Percentiles rank a stretch among this genome's conserved stretches.
These are phyloP conservation scores for Linepithema humile DNA, from an alignment of 1,140 invertebrate species.

Conservation along the genomic window DNA sequence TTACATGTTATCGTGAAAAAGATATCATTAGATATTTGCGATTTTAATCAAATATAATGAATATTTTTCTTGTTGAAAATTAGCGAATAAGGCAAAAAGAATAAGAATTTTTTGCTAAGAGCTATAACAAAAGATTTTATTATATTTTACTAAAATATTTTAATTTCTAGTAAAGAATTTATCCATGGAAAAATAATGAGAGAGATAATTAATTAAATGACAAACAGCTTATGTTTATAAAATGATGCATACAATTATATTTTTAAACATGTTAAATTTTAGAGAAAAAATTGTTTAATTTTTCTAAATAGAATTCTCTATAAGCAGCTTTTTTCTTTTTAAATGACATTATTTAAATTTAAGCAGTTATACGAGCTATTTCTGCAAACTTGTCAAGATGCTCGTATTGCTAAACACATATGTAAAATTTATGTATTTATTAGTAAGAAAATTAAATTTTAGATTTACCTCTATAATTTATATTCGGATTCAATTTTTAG, in stretches of 20 bases:
- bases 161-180: background rate
- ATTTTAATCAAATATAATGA: constrained; percentile 15
- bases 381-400: no score
- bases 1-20: constrained; percentile 29
- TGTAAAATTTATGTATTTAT: no score
- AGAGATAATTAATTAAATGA: constrained; percentile 14
- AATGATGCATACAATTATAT: constrained; percentile 1
- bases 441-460: no score
- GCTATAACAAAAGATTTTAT: background rate
- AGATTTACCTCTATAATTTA: no score
- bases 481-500: no score
- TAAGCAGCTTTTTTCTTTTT: no score
- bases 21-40: constrained; percentile 8
- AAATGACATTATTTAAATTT: no score
- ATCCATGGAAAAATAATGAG: background rate
- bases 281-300: no score
- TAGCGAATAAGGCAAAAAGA: background rate
- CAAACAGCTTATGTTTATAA: background rate
- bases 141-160: background rate
- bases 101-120: background rate
- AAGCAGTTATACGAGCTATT: no score
- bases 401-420: no score
- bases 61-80: constrained; percentile 1
- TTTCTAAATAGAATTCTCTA: no score
- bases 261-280: background rate